These are phyloP conservation scores for Charadrius vociferus DNA, from an alignment of 2,113 vertebrate genomes.

Conservation along the genomic window DNA sequence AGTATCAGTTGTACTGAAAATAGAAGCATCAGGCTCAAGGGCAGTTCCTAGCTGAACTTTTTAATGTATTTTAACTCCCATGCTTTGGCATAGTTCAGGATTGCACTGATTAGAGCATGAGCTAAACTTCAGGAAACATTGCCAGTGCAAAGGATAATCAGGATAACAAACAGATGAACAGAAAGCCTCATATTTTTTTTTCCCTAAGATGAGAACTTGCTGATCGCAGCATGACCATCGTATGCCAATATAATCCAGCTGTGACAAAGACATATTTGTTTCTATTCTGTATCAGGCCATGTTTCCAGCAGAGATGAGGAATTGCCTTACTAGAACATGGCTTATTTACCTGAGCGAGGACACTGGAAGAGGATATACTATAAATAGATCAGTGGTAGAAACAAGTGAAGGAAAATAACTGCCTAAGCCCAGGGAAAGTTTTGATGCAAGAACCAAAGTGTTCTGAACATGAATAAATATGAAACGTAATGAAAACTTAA, in stretches of 20 bases:
- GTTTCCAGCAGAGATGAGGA: conserved; percentile 32
- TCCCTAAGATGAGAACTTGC: neutral
- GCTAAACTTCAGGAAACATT: neutral
- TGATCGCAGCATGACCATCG: conserved; percentile 8
- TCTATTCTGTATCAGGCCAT: neutral
- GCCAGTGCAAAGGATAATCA: neutral
- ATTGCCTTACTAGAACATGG: neutral
- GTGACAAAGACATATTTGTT: conserved; percentile 29
- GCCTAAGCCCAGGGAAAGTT: neutral
- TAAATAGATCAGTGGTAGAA: neutral
- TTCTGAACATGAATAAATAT: neutral
- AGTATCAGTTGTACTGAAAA: neutral
- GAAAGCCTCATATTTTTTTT: neutral
- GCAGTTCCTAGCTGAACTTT: neutral
- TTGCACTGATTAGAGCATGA: neutral
- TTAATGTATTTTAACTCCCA: neutral
- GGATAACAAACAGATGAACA: conserved; percentile 1
- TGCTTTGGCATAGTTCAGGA: neutral
- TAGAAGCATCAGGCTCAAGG: neutral
- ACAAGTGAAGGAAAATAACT: neutral
- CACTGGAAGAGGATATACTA: neutral
- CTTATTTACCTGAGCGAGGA: neutral
- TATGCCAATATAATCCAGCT: conserved; percentile 14
- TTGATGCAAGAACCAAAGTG: neutral
- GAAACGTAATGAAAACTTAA: no score